phyloP scores from a whole-genome alignment of 2,797 vertebrate genomes.

The Labeo calbasu region DNA sequence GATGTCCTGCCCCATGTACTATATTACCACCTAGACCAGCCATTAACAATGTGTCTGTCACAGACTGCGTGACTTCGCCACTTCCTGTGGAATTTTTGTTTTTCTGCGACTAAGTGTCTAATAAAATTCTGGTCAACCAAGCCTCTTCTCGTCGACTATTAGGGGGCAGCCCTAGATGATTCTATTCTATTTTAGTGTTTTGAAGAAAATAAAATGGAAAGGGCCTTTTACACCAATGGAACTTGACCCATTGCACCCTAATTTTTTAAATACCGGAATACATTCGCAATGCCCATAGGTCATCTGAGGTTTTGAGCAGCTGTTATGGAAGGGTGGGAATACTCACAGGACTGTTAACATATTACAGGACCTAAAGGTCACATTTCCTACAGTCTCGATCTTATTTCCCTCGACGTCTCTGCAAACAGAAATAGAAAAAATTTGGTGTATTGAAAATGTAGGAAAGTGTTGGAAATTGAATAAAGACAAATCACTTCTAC shows the following conservation, averaged over 20 bases:
- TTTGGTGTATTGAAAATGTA: not conserved
- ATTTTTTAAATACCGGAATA: not conserved
- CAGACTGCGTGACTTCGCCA: no score
- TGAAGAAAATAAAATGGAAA: not conserved
- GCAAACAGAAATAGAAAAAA: slow-evolving; percentile 48
- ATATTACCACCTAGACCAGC: no score
- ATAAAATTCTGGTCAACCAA: no score
- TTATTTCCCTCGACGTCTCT: slow-evolving; percentile 94
- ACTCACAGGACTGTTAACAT: slow-evolving; percentile 95
- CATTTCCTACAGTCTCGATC: slow-evolving; percentile 87
- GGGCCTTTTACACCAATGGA: not conserved
- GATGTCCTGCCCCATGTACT: no score
- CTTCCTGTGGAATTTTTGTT: no score
- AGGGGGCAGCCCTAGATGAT: not conserved
- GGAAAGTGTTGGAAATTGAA: not conserved
- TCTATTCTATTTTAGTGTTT: not conserved
- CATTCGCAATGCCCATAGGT: not conserved
- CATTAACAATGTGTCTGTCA: no score
- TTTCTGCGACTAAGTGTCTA: no score
- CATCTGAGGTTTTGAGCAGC: not conserved
- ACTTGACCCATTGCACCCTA: not conserved
- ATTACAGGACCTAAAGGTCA: slow-evolving; percentile 87
- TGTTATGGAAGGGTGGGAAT: not conserved
- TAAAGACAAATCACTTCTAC: slow-evolving; percentile 16
- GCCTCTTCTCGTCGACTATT: no score